Base-by-base conservation (phyloP, 1,140 invertebrate genomes). In the Tetranychus urticae region DNA sequence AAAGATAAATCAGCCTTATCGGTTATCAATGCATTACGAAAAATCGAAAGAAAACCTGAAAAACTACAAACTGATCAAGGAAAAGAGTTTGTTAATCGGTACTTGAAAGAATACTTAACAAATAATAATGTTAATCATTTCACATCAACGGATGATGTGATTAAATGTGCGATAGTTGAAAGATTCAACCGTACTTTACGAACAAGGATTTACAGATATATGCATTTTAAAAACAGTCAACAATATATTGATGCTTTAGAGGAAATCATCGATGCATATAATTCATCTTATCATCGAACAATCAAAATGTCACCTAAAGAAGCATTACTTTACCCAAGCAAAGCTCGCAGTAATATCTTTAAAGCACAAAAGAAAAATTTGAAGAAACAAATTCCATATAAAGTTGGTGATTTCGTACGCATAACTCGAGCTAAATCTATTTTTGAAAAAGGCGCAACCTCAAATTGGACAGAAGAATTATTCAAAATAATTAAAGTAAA, bases 91-190 rank as follows among this genome's bases (percentile, higher is more conserved):
- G 42, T 31, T 37, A 64, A 65, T 46, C 42, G 12, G 56, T 55
- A 39, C n/a, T 69, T 73, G 61, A 54, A 70, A 63, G 42, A 52
- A 36, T 57, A 70, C 35, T 64, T 73, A 66, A 64, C 64, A 60
- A 36, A 61, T 69, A 37, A 67, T 68, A 63, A 67, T 13, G 71
- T 76, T 54, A 70, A 74, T 65, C 66, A 74, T 63, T 76, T 74
- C 65, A 71, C 65, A 2, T 72, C 73, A 33, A 70, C 66, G 56
- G 66, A 66, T 46, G 61, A 37, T 52, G 10, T n/a, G 2, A 56
- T 56, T 10, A 78, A 77, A 69, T 73, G 72, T n/a, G 68, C 69
- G 14, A 69, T 74, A 54, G 70, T 71, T 56, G 75, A 76, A 67
- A 54, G 74, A 60, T 72, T 75, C 57, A 74, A 74, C 66, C 64